Evolutionary conservation across 2,888 invertebrate species (phyloP).

Genomic region (Cosmia pyralina): DNA sequence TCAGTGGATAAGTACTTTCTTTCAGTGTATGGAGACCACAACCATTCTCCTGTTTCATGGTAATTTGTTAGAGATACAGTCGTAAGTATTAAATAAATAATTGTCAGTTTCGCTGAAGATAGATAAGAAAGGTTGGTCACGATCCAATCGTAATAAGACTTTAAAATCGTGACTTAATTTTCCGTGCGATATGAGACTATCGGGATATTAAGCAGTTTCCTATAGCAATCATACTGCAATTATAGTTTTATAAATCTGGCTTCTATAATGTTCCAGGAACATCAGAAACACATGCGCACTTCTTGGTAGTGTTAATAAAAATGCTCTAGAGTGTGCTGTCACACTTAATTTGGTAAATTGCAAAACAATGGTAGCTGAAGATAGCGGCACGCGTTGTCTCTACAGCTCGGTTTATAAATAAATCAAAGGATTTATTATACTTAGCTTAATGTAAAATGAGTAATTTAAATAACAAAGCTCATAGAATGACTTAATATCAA

Average conservation of each 20-base stretch:
- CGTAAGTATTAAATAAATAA: background rate
- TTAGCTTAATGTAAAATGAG: background rate
- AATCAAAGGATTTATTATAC: background rate
- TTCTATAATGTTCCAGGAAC: background rate
- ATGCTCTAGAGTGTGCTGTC: background rate
- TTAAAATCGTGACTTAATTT: background rate
- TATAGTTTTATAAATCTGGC: background rate
- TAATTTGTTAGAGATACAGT: slow-evolving; percentile 5
- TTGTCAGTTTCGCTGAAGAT: background rate
- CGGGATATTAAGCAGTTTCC: background rate
- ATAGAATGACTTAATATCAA: background rate
- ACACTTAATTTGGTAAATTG: background rate
- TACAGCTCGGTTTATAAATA: background rate
- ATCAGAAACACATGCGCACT: background rate
- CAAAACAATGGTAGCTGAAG: background rate
- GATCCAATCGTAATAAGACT: background rate
- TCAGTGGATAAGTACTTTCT: slow-evolving; percentile 3
- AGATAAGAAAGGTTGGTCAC: slow-evolving; percentile 6
- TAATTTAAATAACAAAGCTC: background rate
- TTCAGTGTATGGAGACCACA: background rate
- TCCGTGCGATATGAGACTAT: background rate
- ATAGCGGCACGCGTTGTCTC: background rate
- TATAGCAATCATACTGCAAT: background rate
- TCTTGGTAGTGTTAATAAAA: background rate
- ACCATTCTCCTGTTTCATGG: background rate